These are phyloP conservation scores for Papilio polyxenes DNA, from an alignment of 1,140 invertebrate species.

Conservation along the genomic window DNA sequence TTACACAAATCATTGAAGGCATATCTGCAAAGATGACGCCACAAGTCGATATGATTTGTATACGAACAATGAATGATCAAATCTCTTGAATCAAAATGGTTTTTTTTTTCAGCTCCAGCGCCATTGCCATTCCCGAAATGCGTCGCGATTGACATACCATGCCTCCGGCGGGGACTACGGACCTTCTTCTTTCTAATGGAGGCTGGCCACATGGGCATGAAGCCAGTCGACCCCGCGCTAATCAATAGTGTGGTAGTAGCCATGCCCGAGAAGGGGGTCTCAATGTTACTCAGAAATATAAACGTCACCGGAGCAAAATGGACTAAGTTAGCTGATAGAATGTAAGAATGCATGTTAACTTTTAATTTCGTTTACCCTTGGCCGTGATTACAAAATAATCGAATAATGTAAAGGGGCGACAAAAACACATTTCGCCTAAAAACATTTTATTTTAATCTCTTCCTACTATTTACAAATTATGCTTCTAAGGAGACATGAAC, in stretches of 20 bases:
- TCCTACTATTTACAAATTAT: slow-evolving; percentile 19
- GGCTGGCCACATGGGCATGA: slow-evolving; percentile 65
- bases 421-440: neutral
- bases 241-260: slow-evolving; percentile 66
- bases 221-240: slow-evolving; percentile 58
- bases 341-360: slow-evolving; percentile 48
- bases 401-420: neutral
- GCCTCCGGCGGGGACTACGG: slow-evolving; percentile 66
- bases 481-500: slow-evolving; percentile 12
- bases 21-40: too few relatives aligned
- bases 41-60: too few relatives aligned
- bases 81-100: neutral
- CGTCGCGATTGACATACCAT: slow-evolving; percentile 61
- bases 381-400: neutral
- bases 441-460: slow-evolving; percentile 11
- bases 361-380: neutral
- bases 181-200: slow-evolving; percentile 75
- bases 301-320: slow-evolving; percentile 71
- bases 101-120: slow-evolving; percentile 51
- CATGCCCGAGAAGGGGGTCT: slow-evolving; percentile 62
- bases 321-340: slow-evolving; percentile 67
- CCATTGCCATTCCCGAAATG: slow-evolving; percentile 69
- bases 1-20: too few relatives aligned
- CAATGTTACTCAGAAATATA: slow-evolving; percentile 63
- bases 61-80: too few relatives aligned